phyloP scores from a whole-genome alignment of 2,113 vertebrate genomes.

The Melanocharis versteri region DNA sequence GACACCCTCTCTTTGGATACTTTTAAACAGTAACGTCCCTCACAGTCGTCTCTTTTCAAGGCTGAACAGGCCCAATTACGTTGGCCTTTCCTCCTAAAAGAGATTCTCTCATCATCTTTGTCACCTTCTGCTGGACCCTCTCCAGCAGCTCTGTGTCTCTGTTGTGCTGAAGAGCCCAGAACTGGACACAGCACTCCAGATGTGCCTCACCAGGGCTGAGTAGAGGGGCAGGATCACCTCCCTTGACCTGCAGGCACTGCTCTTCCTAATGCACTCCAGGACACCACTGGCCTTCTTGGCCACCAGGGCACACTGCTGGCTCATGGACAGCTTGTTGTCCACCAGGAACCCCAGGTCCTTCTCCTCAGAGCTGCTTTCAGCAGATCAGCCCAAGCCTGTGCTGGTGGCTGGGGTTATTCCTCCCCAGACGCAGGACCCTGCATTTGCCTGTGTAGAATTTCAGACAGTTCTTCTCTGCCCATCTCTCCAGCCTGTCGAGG shows the following conservation, averaged over 20 bases:
- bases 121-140: neutral
- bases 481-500: fast-evolving
- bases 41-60: fast-evolving
- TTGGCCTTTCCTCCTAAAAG: neutral
- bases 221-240: neutral
- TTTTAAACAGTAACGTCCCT: neutral
- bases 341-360: neutral
- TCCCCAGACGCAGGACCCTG: neutral
- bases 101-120: neutral
- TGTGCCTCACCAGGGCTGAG: neutral
- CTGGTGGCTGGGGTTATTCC: neutral
- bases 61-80: neutral
- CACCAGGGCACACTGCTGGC: neutral
- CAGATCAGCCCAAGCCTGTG: neutral
- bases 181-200: neutral
- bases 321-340: neutral
- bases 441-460: neutral
- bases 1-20: neutral
- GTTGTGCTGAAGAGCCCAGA: neutral
- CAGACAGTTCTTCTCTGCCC: neutral
- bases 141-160: neutral
- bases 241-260: fast-evolving
- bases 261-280: neutral
- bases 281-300: neutral
- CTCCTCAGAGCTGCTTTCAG: neutral